Evolutionary conservation across 2,797 vertebrate genomes (phyloP).

Genomic region (Trichosurus vulpecula): DNA sequence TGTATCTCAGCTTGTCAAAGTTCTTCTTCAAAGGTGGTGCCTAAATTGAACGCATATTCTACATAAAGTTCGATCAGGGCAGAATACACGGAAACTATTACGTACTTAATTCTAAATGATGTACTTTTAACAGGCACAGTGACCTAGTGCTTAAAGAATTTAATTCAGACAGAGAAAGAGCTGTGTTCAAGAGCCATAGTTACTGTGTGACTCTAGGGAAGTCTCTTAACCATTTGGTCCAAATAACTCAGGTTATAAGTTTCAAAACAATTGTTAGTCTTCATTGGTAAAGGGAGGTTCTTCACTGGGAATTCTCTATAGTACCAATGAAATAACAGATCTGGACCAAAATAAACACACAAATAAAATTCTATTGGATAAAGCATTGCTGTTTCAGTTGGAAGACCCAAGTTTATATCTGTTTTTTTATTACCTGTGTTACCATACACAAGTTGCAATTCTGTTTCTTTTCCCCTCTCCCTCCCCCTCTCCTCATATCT

Average conservation of each 20-base stretch:
- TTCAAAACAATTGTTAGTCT: neutral
- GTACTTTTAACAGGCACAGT: neutral
- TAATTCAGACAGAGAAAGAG: neutral
- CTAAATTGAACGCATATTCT: neutral
- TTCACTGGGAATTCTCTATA: neutral
- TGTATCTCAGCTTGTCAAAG: neutral
- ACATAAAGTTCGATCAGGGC: neutral
- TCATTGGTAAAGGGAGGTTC: neutral
- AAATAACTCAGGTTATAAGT: neutral
- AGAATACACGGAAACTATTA: neutral
- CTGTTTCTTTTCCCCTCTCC: too few relatives aligned
- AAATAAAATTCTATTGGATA: neutral
- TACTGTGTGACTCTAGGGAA: neutral
- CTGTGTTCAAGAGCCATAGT: neutral
- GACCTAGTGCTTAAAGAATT: neutral
- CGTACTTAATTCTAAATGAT: neutral
- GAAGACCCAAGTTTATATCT: neutral
- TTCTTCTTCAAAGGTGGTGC: neutral
- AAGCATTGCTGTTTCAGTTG: neutral
- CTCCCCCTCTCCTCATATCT: too few relatives aligned
- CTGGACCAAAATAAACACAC: neutral
- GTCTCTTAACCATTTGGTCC: neutral
- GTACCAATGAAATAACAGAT: neutral
- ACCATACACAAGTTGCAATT: neutral
- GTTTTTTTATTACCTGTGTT: neutral